Base-by-base conservation (phyloP, 2,888 invertebrate species). In the Pedicia rivosa region DNA sequence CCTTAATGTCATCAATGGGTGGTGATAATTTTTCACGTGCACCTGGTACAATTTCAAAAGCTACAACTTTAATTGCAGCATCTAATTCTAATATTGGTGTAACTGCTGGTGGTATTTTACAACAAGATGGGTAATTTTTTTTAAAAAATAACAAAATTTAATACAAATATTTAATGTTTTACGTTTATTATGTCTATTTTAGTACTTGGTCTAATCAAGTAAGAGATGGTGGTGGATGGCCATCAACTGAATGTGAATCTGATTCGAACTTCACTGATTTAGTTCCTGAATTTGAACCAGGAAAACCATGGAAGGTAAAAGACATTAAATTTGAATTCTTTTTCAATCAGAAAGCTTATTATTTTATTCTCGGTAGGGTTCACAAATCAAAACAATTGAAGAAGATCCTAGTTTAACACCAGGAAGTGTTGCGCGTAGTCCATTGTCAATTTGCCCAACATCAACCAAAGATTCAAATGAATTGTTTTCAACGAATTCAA, bases 301-400 rank as follows among this genome's bases (percentile, higher is more conserved):
- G 95, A 53, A 92, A 94, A 62, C 92, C 92, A 40, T 95, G 94
- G 94, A 91, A 90, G 81, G 88, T 87, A 65, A n/a, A n/a, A n/a
- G n/a, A n/a, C n/a, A n/a, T n/a, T n/a, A 9, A 16, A 9, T 29
- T 5, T 14, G 10, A 12, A 12, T 30, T 29, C n/a, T 24, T 24
- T 9, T 9, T 24, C 24, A 24, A 24, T 24, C 10, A n/a, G 14
- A 13, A 27, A 27, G 5, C 27, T 13, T 28, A 19, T 32, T 40
- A 32, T 33, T 8, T 31, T 24, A 12, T 30, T 7, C 19, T n/a
- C n/a, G n/a, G n/a, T n/a, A 62, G 62, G 62, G 62, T 50, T 73
- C 72, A 53, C 82, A 86, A 69, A 78, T 88, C 67, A 94, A 92
- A 67, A 88, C 77, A 56, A 86, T 90, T 46, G 94, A 95, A 67